phyloP scores from a whole-genome alignment of 2,113 vertebrate species.

The Malurus cyaneus region DNA sequence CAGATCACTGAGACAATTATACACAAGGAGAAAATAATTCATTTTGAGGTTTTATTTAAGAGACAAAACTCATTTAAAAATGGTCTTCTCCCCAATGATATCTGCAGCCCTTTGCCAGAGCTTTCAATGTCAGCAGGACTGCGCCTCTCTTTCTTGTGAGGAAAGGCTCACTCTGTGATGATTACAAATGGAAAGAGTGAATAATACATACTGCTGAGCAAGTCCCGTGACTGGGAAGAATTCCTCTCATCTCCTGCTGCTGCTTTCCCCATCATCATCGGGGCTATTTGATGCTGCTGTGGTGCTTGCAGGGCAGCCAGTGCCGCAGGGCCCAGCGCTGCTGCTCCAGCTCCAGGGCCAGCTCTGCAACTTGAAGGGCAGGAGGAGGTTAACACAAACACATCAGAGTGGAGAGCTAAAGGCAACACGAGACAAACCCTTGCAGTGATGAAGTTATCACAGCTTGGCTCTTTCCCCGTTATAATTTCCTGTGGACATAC shows the following conservation, averaged over 20 bases:
- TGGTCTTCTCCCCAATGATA: neutral
- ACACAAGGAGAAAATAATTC: neutral
- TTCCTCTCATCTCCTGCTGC: neutral
- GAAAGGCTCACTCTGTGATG: neutral
- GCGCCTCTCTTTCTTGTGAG: neutral
- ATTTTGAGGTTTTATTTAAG: neutral
- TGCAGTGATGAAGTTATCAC: neutral
- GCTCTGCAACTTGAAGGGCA: rapidly evolving
- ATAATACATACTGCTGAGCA: neutral
- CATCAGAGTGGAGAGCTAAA: neutral
- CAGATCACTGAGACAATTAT: neutral
- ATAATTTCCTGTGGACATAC: neutral
- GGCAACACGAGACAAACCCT: neutral
- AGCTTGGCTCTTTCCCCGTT: neutral
- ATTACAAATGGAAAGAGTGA: conserved; percentile 8
- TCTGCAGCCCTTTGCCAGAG: neutral
- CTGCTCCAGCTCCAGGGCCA: neutral
- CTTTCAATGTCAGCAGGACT: neutral
- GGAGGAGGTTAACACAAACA: neutral
- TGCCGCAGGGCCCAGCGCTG: neutral
- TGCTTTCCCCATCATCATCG: neutral
- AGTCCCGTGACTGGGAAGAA: neutral
- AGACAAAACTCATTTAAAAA: neutral
- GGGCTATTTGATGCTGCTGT: neutral
- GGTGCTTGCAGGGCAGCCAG: rapidly evolving